A percentile compares a stretch with the other conserved stretches of the same genome.
phyloP scores from a whole-genome alignment of 2,888 invertebrate genomes.

The Eutolmus rufibarbis region DNA sequence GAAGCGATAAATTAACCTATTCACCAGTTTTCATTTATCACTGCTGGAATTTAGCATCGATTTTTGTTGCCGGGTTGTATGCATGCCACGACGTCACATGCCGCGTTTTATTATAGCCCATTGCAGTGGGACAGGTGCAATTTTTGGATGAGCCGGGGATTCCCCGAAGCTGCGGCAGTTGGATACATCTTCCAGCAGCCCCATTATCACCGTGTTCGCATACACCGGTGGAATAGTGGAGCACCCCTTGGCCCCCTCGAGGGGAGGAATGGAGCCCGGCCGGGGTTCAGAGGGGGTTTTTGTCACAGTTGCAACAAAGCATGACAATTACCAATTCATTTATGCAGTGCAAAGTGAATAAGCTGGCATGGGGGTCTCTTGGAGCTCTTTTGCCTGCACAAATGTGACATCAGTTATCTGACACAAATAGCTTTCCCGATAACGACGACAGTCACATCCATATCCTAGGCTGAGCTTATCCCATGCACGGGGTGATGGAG shows the following conservation, averaged over 20 bases:
- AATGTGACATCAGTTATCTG: constrained; percentile 17
- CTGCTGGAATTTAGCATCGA: constrained; percentile 16
- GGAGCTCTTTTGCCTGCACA: constrained; percentile 1
- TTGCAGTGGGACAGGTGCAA: neutral
- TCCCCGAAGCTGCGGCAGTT: neutral
- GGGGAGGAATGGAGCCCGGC: neutral
- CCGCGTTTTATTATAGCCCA: neutral
- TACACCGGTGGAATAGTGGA: neutral
- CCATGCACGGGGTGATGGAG: neutral
- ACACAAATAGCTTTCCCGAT: constrained; percentile 22
- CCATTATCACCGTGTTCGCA: neutral
- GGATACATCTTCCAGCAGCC: neutral
- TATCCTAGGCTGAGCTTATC: neutral
- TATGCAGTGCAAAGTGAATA: constrained; percentile 28
- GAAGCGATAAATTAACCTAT: constrained; percentile 21
- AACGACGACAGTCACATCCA: neutral
- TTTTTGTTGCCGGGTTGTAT: neutral
- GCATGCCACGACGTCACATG: neutral
- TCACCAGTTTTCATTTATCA: constrained; percentile 26
- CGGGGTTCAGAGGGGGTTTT: neutral
- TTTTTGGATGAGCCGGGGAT: neutral
- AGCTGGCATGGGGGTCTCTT: neutral
- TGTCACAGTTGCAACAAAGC: constrained; percentile 30
- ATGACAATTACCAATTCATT: constrained; percentile 27
- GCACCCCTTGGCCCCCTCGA: neutral